A percentile compares a stretch with the other conserved stretches of the same genome.
Evolutionary conservation across 2,113 vertebrate genomes (phyloP).

Genomic region (Xiphophorus maculatus): DNA sequence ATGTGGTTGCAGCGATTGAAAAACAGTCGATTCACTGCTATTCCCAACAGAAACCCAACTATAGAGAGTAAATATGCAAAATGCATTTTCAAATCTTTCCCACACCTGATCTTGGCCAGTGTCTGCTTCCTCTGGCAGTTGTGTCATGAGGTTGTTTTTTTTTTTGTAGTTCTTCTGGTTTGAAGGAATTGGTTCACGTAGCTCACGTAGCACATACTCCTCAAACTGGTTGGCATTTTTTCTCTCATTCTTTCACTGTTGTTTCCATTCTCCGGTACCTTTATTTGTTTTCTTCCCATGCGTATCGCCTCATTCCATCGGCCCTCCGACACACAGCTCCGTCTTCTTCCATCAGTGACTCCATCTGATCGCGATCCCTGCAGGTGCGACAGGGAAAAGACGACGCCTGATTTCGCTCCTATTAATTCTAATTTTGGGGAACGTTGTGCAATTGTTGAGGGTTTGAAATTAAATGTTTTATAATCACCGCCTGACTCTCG

Average conservation of each 20-base stretch:
- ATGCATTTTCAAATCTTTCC: background rate
- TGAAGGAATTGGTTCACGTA: background rate
- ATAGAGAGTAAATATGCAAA: background rate
- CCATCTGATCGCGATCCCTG: conserved; percentile 21
- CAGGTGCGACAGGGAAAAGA: background rate
- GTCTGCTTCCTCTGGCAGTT: background rate
- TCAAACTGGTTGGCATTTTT: background rate
- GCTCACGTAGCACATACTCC: background rate
- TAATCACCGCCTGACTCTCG: background rate
- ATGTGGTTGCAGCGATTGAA: background rate
- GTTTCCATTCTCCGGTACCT: conserved; percentile 5
- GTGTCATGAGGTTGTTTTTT: background rate
- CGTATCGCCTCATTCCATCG: conserved; percentile 26
- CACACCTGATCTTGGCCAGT: background rate
- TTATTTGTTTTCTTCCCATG: background rate
- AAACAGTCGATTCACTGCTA: background rate
- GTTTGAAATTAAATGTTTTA: background rate
- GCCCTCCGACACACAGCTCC: conserved; percentile 20
- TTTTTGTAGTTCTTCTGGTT: background rate
- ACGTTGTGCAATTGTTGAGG: background rate
- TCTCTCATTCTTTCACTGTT: conserved; percentile 9
- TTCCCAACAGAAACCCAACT: background rate
- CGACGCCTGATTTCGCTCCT: background rate
- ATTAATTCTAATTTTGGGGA: conserved; percentile 8
- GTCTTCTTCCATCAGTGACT: conserved; percentile 34